phyloP scores from a whole-genome alignment of 2,113 vertebrate species.

The Muntiacus muntjak region DNA sequence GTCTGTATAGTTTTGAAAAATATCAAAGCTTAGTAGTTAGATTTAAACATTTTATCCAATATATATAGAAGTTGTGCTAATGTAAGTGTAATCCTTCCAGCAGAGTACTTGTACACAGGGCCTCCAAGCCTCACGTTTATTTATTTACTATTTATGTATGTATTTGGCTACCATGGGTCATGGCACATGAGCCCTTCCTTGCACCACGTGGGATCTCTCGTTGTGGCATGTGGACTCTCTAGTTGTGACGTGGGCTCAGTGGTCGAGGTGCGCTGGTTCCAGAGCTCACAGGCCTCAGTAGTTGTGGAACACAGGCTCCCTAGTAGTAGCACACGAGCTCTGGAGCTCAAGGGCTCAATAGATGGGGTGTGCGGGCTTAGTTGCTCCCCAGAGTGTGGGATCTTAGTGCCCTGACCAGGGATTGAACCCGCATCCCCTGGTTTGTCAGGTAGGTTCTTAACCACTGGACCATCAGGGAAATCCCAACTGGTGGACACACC shows the following conservation, averaged over 20 bases:
- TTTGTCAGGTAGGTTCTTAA: background rate
- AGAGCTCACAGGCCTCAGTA: background rate
- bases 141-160: background rate
- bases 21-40: background rate
- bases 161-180: background rate
- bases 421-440: background rate
- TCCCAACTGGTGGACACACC: background rate
- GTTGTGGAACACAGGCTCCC: background rate
- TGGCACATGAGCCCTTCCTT: background rate
- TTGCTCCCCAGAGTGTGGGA: background rate
- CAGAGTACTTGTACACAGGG: background rate
- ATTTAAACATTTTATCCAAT: background rate
- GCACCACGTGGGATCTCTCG: background rate
- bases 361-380: background rate
- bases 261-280: accelerated
- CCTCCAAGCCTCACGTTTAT: background rate
- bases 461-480: background rate
- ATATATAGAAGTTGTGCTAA: background rate
- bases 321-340: background rate
- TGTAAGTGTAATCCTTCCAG: background rate
- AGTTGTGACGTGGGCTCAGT: background rate
- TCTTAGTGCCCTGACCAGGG: background rate
- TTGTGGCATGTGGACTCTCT: background rate
- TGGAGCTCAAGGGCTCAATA: background rate
- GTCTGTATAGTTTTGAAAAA: background rate